Evolutionary conservation across 2,888 invertebrate species (phyloP).

Genomic region (Podotricha telesiphe): DNA sequence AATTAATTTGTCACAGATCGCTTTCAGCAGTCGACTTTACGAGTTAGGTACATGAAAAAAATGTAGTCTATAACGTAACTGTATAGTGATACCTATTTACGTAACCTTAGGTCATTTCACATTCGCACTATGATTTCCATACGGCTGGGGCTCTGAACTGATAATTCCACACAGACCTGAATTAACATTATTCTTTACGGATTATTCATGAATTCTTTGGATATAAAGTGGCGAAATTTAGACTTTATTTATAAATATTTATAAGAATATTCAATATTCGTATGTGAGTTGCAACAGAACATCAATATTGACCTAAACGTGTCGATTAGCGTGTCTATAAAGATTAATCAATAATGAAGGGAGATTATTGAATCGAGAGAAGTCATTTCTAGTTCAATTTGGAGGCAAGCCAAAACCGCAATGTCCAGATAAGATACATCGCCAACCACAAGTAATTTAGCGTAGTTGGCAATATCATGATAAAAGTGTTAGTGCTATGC

Average conservation of each 20-base stretch:
- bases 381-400: constrained; percentile 58
- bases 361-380: constrained; percentile 53
- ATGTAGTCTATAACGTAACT: not conserved
- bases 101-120: not conserved
- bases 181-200: constrained; percentile 18
- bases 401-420: constrained; percentile 62
- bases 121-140: not conserved
- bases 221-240: constrained; percentile 22
- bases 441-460: constrained; percentile 50
- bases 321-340: constrained; percentile 31
- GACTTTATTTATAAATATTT: constrained; percentile 26
- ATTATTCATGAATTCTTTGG: constrained; percentile 23
- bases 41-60: too few species aligned
- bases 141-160: not conserved
- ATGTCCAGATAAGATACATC: constrained; percentile 59
- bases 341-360: constrained; percentile 40
- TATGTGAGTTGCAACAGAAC: constrained; percentile 25
- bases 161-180: not conserved
- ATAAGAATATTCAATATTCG: constrained; percentile 11
- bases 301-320: constrained; percentile 28
- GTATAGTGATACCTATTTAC: not conserved
- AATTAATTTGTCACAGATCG: not conserved
- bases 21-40: not conserved
- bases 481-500: constrained; percentile 14
- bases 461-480: constrained; percentile 31